These are phyloP conservation scores for Microtus oregoni DNA, from an alignment of 2,113 vertebrate species.

Conservation along the genomic window DNA sequence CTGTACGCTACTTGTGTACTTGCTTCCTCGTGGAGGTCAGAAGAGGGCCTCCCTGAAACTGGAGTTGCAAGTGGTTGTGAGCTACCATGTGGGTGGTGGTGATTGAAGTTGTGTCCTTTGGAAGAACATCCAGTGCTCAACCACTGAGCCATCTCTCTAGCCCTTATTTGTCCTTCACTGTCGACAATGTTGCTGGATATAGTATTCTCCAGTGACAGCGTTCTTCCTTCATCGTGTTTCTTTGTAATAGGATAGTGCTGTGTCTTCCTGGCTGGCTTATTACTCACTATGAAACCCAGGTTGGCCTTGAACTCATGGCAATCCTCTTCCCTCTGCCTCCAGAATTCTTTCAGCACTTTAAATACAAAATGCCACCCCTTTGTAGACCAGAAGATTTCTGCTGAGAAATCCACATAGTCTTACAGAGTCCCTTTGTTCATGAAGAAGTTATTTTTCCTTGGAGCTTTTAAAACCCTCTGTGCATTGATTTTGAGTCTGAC, in stretches of 20 bases:
- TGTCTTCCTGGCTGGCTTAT: background rate
- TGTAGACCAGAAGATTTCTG: background rate
- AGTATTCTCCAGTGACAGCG: background rate
- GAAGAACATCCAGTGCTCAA: background rate
- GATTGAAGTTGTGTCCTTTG: background rate
- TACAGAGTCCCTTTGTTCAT: background rate
- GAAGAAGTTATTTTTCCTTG: background rate
- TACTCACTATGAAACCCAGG: background rate
- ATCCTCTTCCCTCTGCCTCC: background rate
- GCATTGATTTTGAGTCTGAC: background rate
- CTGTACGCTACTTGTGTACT: background rate
- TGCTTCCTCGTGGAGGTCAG: background rate
- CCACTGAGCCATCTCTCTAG: background rate
- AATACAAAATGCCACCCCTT: background rate
- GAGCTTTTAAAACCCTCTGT: background rate
- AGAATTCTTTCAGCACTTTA: background rate
- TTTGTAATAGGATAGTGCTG: background rate
- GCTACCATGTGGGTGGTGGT: background rate
- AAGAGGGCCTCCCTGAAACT: background rate
- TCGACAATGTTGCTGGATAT: background rate
- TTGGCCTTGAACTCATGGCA: background rate
- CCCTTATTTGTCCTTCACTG: background rate
- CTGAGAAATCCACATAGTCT: background rate
- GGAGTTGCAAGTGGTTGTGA: background rate
- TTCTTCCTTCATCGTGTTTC: background rate